These are phyloP conservation scores for Pituophis catenifer DNA, from an alignment of 2,113 vertebrate species.

Conservation along the genomic window DNA sequence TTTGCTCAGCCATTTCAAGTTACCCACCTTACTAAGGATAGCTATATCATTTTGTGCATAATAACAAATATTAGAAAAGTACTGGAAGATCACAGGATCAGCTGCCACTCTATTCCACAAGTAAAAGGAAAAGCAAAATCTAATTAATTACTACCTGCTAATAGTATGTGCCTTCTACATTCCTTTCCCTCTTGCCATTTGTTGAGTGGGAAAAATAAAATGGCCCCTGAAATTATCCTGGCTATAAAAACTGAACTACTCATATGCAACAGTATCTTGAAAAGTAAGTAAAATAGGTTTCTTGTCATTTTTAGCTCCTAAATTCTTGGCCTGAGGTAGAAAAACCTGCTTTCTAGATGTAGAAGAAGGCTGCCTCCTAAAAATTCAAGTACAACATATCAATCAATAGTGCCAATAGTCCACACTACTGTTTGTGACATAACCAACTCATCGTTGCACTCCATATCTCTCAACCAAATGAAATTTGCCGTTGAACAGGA, in stretches of 20 bases:
- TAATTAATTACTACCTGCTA: not conserved
- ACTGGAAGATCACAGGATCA: not conserved
- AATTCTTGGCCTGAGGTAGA: not conserved
- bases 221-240: not conserved
- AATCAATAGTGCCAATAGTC: not conserved
- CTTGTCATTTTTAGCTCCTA: not conserved
- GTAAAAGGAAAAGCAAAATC: too few species aligned
- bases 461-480: not conserved
- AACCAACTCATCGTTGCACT: not conserved
- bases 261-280: not conserved
- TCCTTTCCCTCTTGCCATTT: not conserved
- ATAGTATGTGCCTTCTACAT: not conserved
- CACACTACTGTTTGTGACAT: not conserved
- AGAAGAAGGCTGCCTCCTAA: not conserved
- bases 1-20: too few species aligned
- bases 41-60: too few species aligned
- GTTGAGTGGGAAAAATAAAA: not conserved
- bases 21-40: too few species aligned
- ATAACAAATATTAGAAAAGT: not conserved
- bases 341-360: not conserved
- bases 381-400: not conserved
- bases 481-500: not conserved
- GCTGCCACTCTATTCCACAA: not conserved
- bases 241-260: not conserved
- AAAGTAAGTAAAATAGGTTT: not conserved